Evolutionary conservation across 2,113 vertebrate species (phyloP), one percentile per base, ranked within the genome.

Genomic region (Entosphenus tridentatus): DNA sequence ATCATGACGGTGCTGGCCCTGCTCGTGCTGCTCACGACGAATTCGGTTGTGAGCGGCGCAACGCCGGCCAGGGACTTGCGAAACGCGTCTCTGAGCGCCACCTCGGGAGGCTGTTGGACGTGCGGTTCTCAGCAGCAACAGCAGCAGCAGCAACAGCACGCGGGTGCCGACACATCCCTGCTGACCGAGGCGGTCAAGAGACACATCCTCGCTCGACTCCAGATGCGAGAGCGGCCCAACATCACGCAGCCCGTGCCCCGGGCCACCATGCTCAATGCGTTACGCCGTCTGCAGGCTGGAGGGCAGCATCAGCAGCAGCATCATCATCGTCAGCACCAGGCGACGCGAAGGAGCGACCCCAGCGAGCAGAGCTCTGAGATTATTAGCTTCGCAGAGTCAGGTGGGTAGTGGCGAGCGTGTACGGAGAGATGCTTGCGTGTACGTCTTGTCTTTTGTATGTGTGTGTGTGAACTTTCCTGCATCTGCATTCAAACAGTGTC

Each of bases 211-310:
- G 89, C 79, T 79, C 79, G 88, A 75, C 78, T 96, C 74, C 92
- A 96, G 83, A 87, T 96, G 89, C 78, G 86, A 71, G 84, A 87
- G 71, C 80, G 88, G 76, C 89, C 92, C 73, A 96, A 96, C 83
- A 96, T 96, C 82, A 95, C 89, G 14, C 90, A 92, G 74, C 85
- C 88, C 11, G 87, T 95, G 76, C 89, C 91, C 54, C 88, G 85
- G 78, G 91, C 87, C 55, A 86, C 90, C 73, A 86, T 96, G 88
- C 85, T 95, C 77, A 92, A 86, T n/a, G 92, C 88, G 72, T 81
- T 96, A 77, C 76, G 88, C 80, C 88, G 92, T 78, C 84, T 96
- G 74, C 90, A 96, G 77, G 62, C 62, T 21, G 62, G 62, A 11
- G n/a, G 62, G 62, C 81, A 39, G 21, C 21, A 39, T 39, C 21